Evolutionary conservation across 2,888 invertebrate species (phyloP), one percentile per base, ranked within the genome.

Genomic region (Scrobipalpa atriplicella): DNA sequence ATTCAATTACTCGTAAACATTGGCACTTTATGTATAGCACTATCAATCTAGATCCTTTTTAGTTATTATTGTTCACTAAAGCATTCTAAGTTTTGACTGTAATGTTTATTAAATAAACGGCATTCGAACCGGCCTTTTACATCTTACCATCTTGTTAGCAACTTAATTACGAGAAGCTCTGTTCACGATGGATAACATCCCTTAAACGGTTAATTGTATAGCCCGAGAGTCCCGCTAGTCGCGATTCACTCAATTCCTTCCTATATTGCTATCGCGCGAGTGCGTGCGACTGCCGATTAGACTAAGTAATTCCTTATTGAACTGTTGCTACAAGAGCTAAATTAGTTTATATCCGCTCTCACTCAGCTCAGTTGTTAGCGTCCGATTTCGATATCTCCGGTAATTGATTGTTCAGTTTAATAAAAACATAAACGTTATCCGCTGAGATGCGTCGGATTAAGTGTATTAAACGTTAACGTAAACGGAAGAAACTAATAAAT

Each of bases 211-310:
- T 83, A 84, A 86, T 86, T 85, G 80, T 77, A 74, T 71, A 73
- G 74, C 70, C 67, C 66, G 65, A 67, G 74, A 70, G 71, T 70
- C 69, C 69, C 70, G 68, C 70, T 72, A 70, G 71, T 70, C 69
- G 63, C 69, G 78, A 78, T 79, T 78, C 82, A 80, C 79, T 78
- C 76, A 76, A 79, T 79, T 80, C 77, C 80, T 79, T 80, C 77
- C 80, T 79, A 78, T 79, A 78, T 83, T 77, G 76, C 74, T 73
- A 78, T 78, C 77, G 63, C 76, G 73, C 78, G 78, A 80, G 83
- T 82, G 82, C 83, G 80, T 83, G 81, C 78, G 74, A 78, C 81
- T 78, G 79, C 80, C 83, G 82, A 85, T 86, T 86, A 85, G 79
- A 79, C 74, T 69, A 74, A 70, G 78, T 85, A 85, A 84, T 86